Percentiles rank a stretch among this genome's conserved stretches.
Evolutionary conservation across 2,888 invertebrate genomes (phyloP).

Genomic region (Megamerina dolium): DNA sequence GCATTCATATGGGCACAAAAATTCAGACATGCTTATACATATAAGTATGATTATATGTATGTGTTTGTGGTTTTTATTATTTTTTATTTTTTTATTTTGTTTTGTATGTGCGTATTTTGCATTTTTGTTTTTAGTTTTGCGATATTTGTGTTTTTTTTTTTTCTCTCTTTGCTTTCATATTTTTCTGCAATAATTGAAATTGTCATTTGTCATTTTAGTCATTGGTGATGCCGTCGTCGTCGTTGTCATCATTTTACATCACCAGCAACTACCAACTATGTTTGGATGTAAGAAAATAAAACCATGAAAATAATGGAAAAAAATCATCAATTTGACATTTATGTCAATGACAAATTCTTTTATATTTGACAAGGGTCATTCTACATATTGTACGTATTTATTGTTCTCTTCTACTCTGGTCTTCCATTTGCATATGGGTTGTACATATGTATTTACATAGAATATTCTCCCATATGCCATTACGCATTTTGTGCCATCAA

Average conservation of each 20-base stretch:
- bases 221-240: too few relatives aligned
- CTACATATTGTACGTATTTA: too few relatives aligned
- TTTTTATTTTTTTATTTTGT: conserved; percentile 1
- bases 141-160: conserved; percentile 7
- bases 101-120: conserved; percentile 6
- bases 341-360: conserved; percentile 30
- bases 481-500: too few relatives aligned
- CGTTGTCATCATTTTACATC: too few relatives aligned
- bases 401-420: too few relatives aligned
- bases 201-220: conserved; percentile 33
- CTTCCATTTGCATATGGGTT: too few relatives aligned
- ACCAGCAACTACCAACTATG: too few relatives aligned
- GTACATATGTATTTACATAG: too few relatives aligned
- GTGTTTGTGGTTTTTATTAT: conserved; percentile 15
- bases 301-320: too few relatives aligned
- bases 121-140: conserved; percentile 4
- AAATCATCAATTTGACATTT: conserved; percentile 35
- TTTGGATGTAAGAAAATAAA: too few relatives aligned
- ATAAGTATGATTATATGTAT: conserved; percentile 1
- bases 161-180: conserved; percentile 3
- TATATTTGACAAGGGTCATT: conserved; percentile 33
- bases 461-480: too few relatives aligned
- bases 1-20: conserved; percentile 2
- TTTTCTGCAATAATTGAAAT: conserved; percentile 28
- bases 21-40: not conserved